phyloP scores from a whole-genome alignment of 2,888 invertebrate species.

The Alviniconcha strummeri region DNA sequence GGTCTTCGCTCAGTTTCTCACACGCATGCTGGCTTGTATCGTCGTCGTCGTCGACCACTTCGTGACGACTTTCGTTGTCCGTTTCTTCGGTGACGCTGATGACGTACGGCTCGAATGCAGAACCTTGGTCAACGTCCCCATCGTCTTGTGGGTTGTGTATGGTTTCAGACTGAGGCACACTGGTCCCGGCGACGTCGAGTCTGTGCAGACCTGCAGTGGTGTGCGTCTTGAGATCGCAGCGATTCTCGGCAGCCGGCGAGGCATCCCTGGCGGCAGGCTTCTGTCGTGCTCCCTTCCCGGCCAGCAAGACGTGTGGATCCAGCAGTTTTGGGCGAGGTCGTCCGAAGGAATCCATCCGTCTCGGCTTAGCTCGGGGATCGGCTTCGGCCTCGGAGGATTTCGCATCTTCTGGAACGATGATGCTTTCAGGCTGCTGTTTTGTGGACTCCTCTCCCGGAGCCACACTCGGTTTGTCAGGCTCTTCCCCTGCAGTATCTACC shows the following conservation, averaged over 20 bases:
- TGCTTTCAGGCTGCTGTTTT: too few species aligned
- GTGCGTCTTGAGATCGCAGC: not conserved
- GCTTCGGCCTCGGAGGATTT: not conserved
- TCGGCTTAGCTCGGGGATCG: not conserved
- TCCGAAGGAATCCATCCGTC: not conserved
- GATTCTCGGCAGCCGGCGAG: not conserved
- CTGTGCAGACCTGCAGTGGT: not conserved
- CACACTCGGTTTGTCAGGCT: too few species aligned
- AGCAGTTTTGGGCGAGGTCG: constrained; percentile 6
- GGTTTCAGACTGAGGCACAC: not conserved
- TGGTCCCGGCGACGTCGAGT: not conserved
- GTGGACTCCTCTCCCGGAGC: too few species aligned
- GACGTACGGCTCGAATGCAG: not conserved
- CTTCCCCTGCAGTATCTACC: too few species aligned
- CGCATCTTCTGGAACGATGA: not conserved
- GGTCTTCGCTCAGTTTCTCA: not conserved
- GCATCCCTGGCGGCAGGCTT: not conserved
- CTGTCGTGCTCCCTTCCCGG: not conserved
- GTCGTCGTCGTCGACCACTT: not conserved
- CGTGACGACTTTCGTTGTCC: not conserved
- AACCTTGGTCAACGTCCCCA: too few species aligned
- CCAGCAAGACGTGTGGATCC: constrained; percentile 13
- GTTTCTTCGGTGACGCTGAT: not conserved
- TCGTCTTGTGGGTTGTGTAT: not conserved
- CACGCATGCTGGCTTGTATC: not conserved